Percentiles rank a stretch among this genome's conserved stretches.
Evolutionary conservation across 1,140 invertebrate genomes (phyloP).

Genomic region (Drosophila auraria): DNA sequence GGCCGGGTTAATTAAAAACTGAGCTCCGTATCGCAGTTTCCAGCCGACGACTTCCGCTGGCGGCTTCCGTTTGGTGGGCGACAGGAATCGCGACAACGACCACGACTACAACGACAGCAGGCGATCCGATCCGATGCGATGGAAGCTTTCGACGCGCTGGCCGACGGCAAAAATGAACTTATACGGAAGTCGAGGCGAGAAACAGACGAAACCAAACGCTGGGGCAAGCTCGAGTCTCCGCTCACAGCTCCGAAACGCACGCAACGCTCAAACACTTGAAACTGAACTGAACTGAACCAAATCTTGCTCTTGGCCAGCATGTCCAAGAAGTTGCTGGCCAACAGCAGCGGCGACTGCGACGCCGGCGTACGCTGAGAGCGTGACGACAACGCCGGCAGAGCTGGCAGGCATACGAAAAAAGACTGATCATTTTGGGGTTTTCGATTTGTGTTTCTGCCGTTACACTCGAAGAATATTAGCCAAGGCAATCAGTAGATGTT

Average conservation of each 20-base stretch:
- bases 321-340: conserved; percentile 85
- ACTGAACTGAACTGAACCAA: conserved; percentile 85
- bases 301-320: conserved; percentile 83
- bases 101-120: conserved; percentile 47
- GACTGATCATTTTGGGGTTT: conserved; percentile 31
- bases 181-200: conserved; percentile 55
- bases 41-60: conserved; percentile 61
- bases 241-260: conserved; percentile 80
- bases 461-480: conserved; percentile 11
- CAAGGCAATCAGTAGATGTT: not conserved
- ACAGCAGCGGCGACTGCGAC: conserved; percentile 51
- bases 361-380: conserved; percentile 60
- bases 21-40: conserved; percentile 58
- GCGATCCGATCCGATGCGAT: conserved; percentile 23
- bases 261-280: conserved; percentile 85
- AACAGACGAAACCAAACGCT: conserved; percentile 34
- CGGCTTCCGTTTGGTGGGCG: conserved; percentile 66
- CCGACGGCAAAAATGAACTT: conserved; percentile 62
- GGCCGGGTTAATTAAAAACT: conserved; percentile 74
- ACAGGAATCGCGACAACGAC: conserved; percentile 71
- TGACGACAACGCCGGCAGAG: conserved; percentile 76
- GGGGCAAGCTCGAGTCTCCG: conserved; percentile 49
- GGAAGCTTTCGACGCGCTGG: conserved; percentile 32
- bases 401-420: conserved; percentile 20
- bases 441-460: conserved; percentile 44